A percentile compares a stretch with the other conserved stretches of the same genome.
These are phyloP conservation scores for Antechinus flavipes DNA, from an alignment of 2,113 vertebrate species.

Conservation along the genomic window DNA sequence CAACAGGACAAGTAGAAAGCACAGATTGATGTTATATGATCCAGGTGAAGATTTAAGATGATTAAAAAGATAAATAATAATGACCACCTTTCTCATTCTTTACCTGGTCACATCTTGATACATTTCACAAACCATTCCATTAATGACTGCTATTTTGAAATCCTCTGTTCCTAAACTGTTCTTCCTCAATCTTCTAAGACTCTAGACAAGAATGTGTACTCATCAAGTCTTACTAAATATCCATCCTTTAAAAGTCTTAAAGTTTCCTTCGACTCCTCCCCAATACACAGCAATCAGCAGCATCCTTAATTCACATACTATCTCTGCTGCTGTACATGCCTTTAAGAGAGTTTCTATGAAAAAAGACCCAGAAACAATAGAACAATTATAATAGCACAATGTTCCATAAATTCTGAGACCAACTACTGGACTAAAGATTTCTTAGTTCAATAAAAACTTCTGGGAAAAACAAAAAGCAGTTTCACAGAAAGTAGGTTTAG, in stretches of 20 bases:
- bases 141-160: neutral
- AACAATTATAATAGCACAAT: neutral
- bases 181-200: neutral
- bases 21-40: neutral
- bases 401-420: neutral
- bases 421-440: neutral
- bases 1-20: neutral
- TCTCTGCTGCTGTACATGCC: neutral
- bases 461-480: neutral
- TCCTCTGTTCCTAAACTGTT: neutral
- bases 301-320: neutral
- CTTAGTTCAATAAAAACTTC: neutral
- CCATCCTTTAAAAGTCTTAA: neutral
- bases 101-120: neutral
- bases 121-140: neutral
- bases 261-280: neutral
- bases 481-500: neutral
- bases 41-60: neutral
- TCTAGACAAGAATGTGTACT: neutral
- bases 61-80: neutral
- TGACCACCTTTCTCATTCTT: neutral
- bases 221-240: neutral
- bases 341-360: neutral
- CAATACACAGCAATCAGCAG: neutral
- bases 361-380: neutral